These are phyloP conservation scores for Ypsolopha scabrella DNA, from an alignment of 2,888 invertebrate genomes.

Conservation along the genomic window DNA sequence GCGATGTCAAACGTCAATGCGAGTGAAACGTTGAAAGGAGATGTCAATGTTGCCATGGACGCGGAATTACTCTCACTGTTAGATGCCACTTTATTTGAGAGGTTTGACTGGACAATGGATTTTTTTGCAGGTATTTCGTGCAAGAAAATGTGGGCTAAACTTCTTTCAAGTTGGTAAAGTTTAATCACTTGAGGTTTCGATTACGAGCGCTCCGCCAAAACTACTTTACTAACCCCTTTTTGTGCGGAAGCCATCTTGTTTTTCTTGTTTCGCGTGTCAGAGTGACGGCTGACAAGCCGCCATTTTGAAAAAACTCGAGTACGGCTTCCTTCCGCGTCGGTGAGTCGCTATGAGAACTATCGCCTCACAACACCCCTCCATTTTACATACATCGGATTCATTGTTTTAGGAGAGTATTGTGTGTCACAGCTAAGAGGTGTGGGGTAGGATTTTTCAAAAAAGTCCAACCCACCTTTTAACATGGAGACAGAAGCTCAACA, in stretches of 20 bases:
- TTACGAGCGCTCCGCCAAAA: slow-evolving; percentile 16
- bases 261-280: slow-evolving; percentile 48
- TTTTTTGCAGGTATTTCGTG: neutral
- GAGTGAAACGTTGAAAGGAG: slow-evolving; percentile 1
- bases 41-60: neutral
- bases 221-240: slow-evolving; percentile 35
- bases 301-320: slow-evolving; percentile 67
- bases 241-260: slow-evolving; percentile 50
- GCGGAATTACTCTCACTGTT: neutral
- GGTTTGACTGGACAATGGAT: neutral
- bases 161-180: neutral
- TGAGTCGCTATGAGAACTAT: slow-evolving; percentile 62
- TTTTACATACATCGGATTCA: slow-evolving; percentile 64
- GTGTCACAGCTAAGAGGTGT: neutral
- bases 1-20: slow-evolving; percentile 23
- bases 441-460: neutral
- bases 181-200: neutral
- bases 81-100: neutral
- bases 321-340: slow-evolving; percentile 66
- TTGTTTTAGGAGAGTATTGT: slow-evolving; percentile 53
- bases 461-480: neutral
- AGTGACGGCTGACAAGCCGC: slow-evolving; percentile 58
- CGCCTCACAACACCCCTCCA: slow-evolving; percentile 55
- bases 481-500: neutral
- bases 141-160: neutral